Evolutionary conservation across 1,140 invertebrate genomes (phyloP).

Genomic region (Formica selysi): DNA sequence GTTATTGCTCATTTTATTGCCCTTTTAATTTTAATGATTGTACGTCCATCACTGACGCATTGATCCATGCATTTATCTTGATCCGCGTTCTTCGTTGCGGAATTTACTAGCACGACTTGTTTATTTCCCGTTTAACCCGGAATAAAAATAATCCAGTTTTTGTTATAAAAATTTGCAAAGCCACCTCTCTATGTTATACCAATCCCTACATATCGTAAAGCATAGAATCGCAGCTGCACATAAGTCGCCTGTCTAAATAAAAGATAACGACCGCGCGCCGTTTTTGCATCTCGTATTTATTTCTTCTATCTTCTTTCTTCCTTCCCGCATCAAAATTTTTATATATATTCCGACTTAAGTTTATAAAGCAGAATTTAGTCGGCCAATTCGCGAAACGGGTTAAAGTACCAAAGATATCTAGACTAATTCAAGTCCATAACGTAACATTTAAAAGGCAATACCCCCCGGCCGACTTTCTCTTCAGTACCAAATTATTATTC

Average conservation of each 20-base stretch:
- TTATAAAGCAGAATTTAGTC: constrained; percentile 35
- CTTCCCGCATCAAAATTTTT: constrained; percentile 28
- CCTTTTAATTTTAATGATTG: neutral
- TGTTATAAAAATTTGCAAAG: constrained; percentile 14
- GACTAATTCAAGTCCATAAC: constrained; percentile 46
- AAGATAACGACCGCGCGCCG: neutral
- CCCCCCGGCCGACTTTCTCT: constrained; percentile 16
- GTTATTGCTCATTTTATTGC: neutral
- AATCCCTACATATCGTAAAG: neutral
- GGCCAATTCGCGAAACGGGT: neutral
- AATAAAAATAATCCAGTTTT: constrained; percentile 1
- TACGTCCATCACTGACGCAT: neutral
- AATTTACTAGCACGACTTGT: neutral
- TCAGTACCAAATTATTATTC: constrained; percentile 43
- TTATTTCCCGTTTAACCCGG: neutral
- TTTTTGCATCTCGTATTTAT: constrained; percentile 29
- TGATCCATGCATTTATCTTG: neutral
- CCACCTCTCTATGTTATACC: neutral
- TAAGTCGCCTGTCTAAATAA: constrained; percentile 21
- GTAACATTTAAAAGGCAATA: constrained; percentile 49
- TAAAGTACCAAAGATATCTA: constrained; percentile 44
- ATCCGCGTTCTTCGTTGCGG: neutral
- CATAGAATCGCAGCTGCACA: neutral
- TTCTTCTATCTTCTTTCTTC: neutral
- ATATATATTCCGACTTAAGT: constrained; percentile 25